A percentile compares a stretch with the other conserved stretches of the same genome.
These are phyloP conservation scores for silkworm (Bombyx mori) DNA, from an alignment of 1,140 invertebrate species.

Conservation along the genomic window ASM3026992v2 NC_085108.1:1098501-1099000, in stretches of 20 bases:
- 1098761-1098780: conserved; percentile 32
- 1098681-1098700: conserved; percentile 60
- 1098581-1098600: conserved; percentile 69
- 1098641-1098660: conserved; percentile 65
- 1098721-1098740: conserved; percentile 53
- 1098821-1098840: conserved; percentile 79
- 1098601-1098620: conserved; percentile 58
- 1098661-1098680: conserved; percentile 63
- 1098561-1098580: conserved; percentile 68
- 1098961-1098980: no score
- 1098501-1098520: conserved; percentile 4
- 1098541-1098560: conserved; percentile 34
- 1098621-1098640: conserved; percentile 58
- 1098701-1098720: conserved; percentile 68
- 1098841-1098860: conserved; percentile 95
- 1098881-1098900: conserved; percentile 96
- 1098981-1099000: no score
- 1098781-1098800: conserved; percentile 48
- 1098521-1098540: conserved; percentile 9
- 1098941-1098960: no score
- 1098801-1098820: conserved; percentile 42
- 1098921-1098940: no score
- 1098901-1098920: conserved; percentile 18
- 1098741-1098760: conserved; percentile 60
- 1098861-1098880: conserved; percentile 97